These are phyloP conservation scores for Acronicta psi DNA, from an alignment of 2,888 invertebrate species.

Conservation along the genomic window DNA sequence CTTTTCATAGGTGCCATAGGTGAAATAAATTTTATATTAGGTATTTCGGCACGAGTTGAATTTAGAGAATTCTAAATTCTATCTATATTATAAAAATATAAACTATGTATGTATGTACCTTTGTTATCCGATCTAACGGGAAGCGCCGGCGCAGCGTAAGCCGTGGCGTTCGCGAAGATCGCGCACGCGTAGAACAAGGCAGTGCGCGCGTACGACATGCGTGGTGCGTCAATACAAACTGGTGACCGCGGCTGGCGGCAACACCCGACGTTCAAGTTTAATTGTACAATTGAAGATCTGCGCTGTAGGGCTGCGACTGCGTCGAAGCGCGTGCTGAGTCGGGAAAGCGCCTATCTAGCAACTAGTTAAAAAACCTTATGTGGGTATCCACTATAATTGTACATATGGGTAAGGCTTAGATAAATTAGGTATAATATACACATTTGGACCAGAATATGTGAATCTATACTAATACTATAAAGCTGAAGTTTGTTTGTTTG, in stretches of 20 bases:
- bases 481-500: too few relatives aligned
- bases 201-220: slow-evolving; percentile 75
- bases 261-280: slow-evolving; percentile 31
- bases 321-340: too few relatives aligned
- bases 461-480: too few relatives aligned
- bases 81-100: not conserved
- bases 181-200: slow-evolving; percentile 75
- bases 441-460: too few relatives aligned
- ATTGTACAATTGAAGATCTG: slow-evolving; percentile 28
- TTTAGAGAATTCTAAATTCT: too few relatives aligned
- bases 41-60: too few relatives aligned
- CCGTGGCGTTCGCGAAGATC: slow-evolving; percentile 64
- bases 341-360: not conserved
- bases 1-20: too few relatives aligned
- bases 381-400: too few relatives aligned
- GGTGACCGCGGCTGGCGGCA: slow-evolving; percentile 19
- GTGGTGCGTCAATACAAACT: slow-evolving; percentile 64
- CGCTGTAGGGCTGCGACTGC: slow-evolving; percentile 32
- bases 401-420: too few relatives aligned
- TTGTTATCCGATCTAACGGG: slow-evolving; percentile 69
- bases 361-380: too few relatives aligned
- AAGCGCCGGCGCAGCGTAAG: slow-evolving; percentile 73
- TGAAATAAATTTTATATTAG: too few relatives aligned
- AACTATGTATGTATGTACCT: slow-evolving; percentile 62
- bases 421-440: too few relatives aligned